Conservation (phyloP, 1,140 invertebrate genomes). For the Pissodes strobi region DNA sequence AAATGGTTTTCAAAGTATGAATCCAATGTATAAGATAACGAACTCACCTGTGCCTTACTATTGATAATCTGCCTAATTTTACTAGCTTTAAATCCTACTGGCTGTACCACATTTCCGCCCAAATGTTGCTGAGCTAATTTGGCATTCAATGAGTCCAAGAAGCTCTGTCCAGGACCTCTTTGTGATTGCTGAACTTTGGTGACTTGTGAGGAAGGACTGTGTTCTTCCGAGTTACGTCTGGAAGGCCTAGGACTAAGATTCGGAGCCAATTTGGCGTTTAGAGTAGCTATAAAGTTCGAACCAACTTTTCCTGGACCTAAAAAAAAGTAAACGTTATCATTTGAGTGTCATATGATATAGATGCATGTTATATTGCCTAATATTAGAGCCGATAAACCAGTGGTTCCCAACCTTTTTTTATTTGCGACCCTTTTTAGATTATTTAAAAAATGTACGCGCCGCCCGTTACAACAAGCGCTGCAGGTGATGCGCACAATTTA, state of each 20-base stretch:
- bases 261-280: conserved; percentile 72
- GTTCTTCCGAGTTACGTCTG: conserved; percentile 53
- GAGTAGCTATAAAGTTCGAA: conserved; percentile 70
- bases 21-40: too few species aligned
- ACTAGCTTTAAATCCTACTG: conserved; percentile 54
- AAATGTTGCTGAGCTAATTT: conserved; percentile 69
- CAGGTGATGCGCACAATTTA: too few species aligned
- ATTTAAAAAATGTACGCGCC: too few species aligned
- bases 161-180: conserved; percentile 59
- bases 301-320: conserved; percentile 60
- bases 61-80: conserved; percentile 67
- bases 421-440: too few species aligned
- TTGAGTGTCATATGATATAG: too few species aligned
- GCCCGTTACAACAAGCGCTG: too few species aligned
- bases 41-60: conserved; percentile 65
- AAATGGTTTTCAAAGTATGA: too few species aligned
- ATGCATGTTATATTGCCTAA: background rate
- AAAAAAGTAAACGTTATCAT: too few species aligned
- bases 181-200: conserved; percentile 44
- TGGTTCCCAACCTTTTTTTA: too few species aligned
- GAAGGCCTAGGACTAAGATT: conserved; percentile 61
- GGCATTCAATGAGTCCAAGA: conserved; percentile 76
- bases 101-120: conserved; percentile 56
- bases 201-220: conserved; percentile 51
- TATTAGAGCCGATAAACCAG: too few species aligned